A percentile compares a stretch with the other conserved stretches of the same genome.
Conservation (phyloP, 2,888 invertebrate genomes). For the Petrolisthes cinctipes region DNA sequence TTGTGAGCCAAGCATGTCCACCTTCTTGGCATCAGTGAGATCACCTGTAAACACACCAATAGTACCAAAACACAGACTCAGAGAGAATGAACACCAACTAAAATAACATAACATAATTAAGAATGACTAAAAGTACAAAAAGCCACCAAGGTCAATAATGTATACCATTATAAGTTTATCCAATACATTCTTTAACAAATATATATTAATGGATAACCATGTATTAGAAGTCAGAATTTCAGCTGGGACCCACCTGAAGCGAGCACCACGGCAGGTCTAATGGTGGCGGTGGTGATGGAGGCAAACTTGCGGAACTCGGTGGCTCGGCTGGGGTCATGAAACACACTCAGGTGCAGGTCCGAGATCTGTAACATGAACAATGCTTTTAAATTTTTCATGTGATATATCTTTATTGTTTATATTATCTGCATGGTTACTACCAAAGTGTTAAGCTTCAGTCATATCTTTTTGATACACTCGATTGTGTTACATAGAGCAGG, state of each 20-base stretch:
- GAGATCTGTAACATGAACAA: constrained; percentile 76
- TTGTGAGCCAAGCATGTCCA: constrained; percentile 82
- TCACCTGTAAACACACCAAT: constrained; percentile 74
- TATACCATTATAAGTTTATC: neutral
- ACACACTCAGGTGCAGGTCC: constrained; percentile 90
- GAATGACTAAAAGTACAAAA: neutral
- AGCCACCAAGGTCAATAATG: neutral
- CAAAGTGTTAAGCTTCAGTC: no score
- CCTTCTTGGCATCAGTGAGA: constrained; percentile 87
- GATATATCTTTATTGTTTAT: no score
- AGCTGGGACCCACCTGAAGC: constrained; percentile 78
- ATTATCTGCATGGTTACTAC: no score
- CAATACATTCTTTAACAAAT: neutral
- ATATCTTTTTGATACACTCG: no score
- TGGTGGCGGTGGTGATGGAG: constrained; percentile 78
- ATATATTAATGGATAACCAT: neutral
- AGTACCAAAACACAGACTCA: no score
- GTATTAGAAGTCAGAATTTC: no score
- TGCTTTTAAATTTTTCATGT: no score
- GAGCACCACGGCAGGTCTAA: constrained; percentile 82
- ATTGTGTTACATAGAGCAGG: no score
- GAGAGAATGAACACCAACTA: no score
- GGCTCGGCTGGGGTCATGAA: constrained; percentile 81
- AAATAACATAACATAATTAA: neutral
- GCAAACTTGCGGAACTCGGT: constrained; percentile 85